Evolutionary conservation across 2,888 invertebrate genomes (phyloP).

Genomic region (Drosophila siamana): DNA sequence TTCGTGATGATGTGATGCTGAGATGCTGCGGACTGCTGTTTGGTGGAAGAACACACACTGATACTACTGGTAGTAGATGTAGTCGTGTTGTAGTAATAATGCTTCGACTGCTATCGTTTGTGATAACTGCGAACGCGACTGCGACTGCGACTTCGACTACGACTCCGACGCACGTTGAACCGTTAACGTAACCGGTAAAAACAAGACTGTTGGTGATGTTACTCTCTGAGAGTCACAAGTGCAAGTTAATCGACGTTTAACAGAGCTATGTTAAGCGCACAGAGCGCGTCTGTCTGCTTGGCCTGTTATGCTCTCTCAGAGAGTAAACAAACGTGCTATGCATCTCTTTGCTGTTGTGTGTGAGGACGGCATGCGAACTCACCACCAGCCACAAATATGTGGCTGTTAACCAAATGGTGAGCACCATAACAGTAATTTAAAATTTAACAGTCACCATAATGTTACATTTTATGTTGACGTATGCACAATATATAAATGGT

Average conservation of each 20-base stretch:
- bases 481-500: background rate
- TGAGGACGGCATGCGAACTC: slow-evolving; percentile 4
- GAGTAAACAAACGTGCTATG: slow-evolving; percentile 13
- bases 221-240: slow-evolving; percentile 48
- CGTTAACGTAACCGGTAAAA: slow-evolving; percentile 59
- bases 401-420: slow-evolving; percentile 24
- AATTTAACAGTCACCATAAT: slow-evolving; percentile 27
- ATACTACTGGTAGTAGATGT: slow-evolving; percentile 5
- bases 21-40: background rate
- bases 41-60: slow-evolving; percentile 21
- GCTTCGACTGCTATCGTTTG: slow-evolving; percentile 21
- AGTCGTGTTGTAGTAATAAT: background rate
- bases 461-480: slow-evolving; percentile 7
- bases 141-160: slow-evolving; percentile 34
- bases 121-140: slow-evolving; percentile 39
- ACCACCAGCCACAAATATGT: slow-evolving; percentile 23
- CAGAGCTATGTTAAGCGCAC: slow-evolving; percentile 42
- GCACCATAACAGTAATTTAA: slow-evolving; percentile 26
- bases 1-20: slow-evolving; percentile 7
- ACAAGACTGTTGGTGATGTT: slow-evolving; percentile 62
- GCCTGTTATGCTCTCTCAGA: slow-evolving; percentile 29
- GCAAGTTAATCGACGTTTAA: slow-evolving; percentile 41
- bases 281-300: slow-evolving; percentile 25
- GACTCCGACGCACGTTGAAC: slow-evolving; percentile 46
- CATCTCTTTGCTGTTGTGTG: slow-evolving; percentile 23